Base-by-base conservation (phyloP, 2,888 invertebrate species). In the Eupithecia subfuscata region DNA sequence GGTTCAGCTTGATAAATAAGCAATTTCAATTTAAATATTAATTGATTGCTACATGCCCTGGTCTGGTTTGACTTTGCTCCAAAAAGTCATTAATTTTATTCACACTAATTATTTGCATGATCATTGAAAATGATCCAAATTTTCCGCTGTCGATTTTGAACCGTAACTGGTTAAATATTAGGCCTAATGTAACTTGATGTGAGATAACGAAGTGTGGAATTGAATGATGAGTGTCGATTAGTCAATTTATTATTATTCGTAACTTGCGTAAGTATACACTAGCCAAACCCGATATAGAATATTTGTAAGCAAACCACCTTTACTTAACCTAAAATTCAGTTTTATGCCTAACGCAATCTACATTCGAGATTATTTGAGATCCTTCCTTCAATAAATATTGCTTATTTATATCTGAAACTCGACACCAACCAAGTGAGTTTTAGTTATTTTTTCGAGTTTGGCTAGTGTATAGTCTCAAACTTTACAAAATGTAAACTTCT, bases 31-130 rank as follows among this genome's bases (percentile, higher is more conserved):
- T 79, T 78, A 77, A 79, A 80, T 80, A 80, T 77, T 78, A 79
- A 81, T 81, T 79, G 76, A 77, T 60, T 60, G 69, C 71, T 71
- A 69, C 75, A 76, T 78, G 75, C 75, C 75, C 60, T 25, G 22
- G 22, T 70, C 67, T 74, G 71, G 75, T 77, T 73, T 70, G 34
- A 72, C 18, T 77, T 77, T 48, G 67, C 37, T 74, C 76, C 75
- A 74, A 79, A 77, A 76, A 71, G 75, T 67, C 79, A 80, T 81
- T 85, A 83, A 85, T 85, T 82, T 83, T 80, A 79, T 82, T 83
- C 80, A 75, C 79, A 79, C 79, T 82, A 81, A 81, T 80, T 79
- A 80, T 80, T 78, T 22, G 48, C 67, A 67, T 74, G 7, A 74
- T 78, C 78, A 77, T 82, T 83, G 14, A 60, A 60, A 34, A 73